These are phyloP conservation scores for Eurytoma adleriae DNA, from an alignment of 2,888 invertebrate species.

Conservation along the genomic window DNA sequence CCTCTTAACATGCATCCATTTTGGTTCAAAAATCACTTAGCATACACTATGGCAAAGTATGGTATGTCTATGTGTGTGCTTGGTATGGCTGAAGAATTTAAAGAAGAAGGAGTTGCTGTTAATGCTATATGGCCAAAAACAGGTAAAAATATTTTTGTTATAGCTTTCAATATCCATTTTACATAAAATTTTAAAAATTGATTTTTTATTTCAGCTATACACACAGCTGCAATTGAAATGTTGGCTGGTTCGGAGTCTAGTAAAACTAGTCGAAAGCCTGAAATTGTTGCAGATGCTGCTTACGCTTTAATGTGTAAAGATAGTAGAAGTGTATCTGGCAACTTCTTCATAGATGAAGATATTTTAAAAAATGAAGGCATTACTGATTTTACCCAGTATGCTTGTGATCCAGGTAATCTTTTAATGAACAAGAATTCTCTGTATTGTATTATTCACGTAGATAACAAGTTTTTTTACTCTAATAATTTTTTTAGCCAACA, in stretches of 20 bases:
- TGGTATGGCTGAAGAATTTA: conserved; percentile 97
- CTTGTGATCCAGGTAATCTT: conserved; percentile 85
- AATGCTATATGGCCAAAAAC: conserved; percentile 98
- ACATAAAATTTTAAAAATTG: conserved; percentile 1
- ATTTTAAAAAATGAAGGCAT: conserved; percentile 88
- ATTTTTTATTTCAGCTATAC: conserved; percentile 82
- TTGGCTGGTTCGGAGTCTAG: conserved; percentile 83
- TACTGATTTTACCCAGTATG: conserved; percentile 90
- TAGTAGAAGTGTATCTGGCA: conserved; percentile 87
- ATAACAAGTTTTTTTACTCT: conserved; percentile 17
- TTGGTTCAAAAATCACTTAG: conserved; percentile 95
- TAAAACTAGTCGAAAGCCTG: conserved; percentile 85
- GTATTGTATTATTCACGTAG: background rate
- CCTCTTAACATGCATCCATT: conserved; percentile 91
- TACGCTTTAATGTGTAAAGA: conserved; percentile 83
- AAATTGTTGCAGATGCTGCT: conserved; percentile 93
- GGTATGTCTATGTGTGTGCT: conserved; percentile 99
- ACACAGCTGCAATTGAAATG: conserved; percentile 96
- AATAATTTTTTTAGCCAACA: conserved; percentile 78
- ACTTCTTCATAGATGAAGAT: conserved; percentile 96
- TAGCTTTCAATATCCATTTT: background rate
- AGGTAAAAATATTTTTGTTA: conserved; percentile 77
- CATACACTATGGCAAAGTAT: conserved; percentile 99
- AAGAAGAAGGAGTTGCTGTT: conserved; percentile 88
- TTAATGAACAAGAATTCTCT: too few relatives aligned